Evolutionary conservation across 2,113 vertebrate species (phyloP), one percentile per base, ranked within the genome.

Genomic region (Chauna torquata): DNA sequence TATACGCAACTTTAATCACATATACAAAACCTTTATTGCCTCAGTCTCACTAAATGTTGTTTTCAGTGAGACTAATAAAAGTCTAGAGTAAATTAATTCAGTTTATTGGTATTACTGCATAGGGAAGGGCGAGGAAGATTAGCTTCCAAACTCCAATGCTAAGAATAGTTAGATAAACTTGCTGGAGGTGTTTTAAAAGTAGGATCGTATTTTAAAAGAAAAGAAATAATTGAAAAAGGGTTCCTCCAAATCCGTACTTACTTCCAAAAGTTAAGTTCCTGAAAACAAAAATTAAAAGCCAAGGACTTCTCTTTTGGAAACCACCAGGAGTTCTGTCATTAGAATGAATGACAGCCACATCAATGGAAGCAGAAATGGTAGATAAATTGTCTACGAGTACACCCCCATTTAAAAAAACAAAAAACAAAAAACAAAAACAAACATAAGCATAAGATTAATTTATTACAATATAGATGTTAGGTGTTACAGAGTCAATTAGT

Each of bases 401-500:
- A 57, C 4, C 16, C 86, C 86, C 52, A 45, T 50, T 66, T 32
- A 7, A 79, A 92, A 90, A 91, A 86, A 55, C 4, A 44, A 57
- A 14, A 19, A 16, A 24, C n/a, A 79, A 92, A 90, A 91, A 86
- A 55, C 4, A 44, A 57, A 14, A 19, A 16, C n/a, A 24, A 6
- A 2, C 17, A 49, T 9, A 58, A 38, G 58, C 28, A 7, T 81
- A 82, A 77, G 82, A 94, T 87, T 77, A 47, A 83, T 88, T 77
- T 94, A 80, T 79, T 82, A 55, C 38, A 84, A 85, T 14, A 38
- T 28, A 92, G 47, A 77, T 66, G 30, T 44, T 68, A 76, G 52
- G 72, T 81, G n/a, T 81, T 90, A 78, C 13, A 64, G 44, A 85
- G 72, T 83, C 86, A 93, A 92, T 94, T 71, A 95, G n/a, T 40